phyloP scores from a whole-genome alignment of 2,888 invertebrate genomes.

The Endomychus coccineus region DNA sequence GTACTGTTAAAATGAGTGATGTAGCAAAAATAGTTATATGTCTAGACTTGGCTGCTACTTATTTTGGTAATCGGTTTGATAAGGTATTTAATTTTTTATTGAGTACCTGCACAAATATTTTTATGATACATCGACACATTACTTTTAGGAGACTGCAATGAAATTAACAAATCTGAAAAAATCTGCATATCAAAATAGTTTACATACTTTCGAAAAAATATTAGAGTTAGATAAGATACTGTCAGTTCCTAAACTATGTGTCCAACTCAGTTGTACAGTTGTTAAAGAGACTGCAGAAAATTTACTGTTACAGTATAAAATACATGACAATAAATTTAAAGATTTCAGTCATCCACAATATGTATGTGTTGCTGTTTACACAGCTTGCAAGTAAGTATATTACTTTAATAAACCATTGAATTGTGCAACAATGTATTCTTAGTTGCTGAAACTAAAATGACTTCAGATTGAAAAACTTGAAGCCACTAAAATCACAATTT shows the following conservation, averaged over 20 bases:
- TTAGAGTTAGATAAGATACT: constrained; percentile 51
- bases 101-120: background rate
- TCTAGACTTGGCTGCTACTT: constrained; percentile 51
- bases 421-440: background rate
- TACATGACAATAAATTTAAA: constrained; percentile 45
- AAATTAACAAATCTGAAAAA: constrained; percentile 53
- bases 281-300: constrained; percentile 47
- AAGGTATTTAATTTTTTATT: constrained; percentile 34
- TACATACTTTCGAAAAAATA: constrained; percentile 54
- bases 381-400: constrained; percentile 51
- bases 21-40: constrained; percentile 55
- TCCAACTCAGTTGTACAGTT: constrained; percentile 48
- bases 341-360: constrained; percentile 57
- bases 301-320: constrained; percentile 49
- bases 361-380: constrained; percentile 55
- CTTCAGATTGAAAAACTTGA: constrained; percentile 43
- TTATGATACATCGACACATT: constrained; percentile 2
- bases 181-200: constrained; percentile 48
- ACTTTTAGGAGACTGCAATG: constrained; percentile 50
- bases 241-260: constrained; percentile 52
- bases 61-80: constrained; percentile 50
- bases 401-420: background rate
- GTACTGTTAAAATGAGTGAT: constrained; percentile 46
- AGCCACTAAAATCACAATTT: constrained; percentile 51
- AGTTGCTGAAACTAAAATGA: background rate